Evolutionary conservation across 2,113 vertebrate species (phyloP).

Genomic region (Phyllostomus discolor): DNA sequence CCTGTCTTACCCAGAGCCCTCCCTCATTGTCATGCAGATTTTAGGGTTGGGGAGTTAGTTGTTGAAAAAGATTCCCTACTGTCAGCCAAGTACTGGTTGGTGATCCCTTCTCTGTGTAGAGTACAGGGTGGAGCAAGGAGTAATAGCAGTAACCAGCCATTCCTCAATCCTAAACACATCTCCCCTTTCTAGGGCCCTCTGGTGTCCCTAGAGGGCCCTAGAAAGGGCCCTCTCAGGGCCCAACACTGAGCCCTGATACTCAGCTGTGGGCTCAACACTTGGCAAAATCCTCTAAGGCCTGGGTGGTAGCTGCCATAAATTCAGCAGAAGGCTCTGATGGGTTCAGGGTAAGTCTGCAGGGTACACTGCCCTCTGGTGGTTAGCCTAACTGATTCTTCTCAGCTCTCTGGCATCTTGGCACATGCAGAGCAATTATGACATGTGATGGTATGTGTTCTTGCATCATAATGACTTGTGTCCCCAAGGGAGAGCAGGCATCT

Average conservation of each 20-base stretch:
- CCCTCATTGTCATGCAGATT: fast-evolving
- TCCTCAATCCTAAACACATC: too few species aligned
- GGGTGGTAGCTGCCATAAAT: not conserved
- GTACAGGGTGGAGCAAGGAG: not conserved
- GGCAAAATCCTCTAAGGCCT: not conserved
- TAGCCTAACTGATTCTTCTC: not conserved
- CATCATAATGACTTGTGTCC: not conserved
- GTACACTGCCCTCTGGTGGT: slow-evolving; percentile 19
- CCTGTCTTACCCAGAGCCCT: fast-evolving
- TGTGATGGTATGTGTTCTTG: not conserved
- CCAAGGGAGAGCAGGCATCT: not conserved
- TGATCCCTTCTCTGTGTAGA: not conserved
- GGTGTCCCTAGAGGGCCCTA: not conserved
- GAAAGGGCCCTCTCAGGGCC: too few species aligned
- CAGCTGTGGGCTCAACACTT: not conserved
- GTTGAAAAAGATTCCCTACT: not conserved
- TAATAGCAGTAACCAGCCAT: not conserved
- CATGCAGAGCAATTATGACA: fast-evolving
- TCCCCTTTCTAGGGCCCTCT: not conserved
- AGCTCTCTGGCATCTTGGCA: not conserved
- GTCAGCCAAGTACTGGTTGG: too few species aligned
- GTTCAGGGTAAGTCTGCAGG: not conserved
- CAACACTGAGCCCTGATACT: too few species aligned
- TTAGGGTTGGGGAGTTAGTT: too few species aligned
- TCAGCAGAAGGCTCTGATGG: not conserved